These are phyloP conservation scores for Phacellophora camtschatica DNA, from an alignment of 30 jellyfish, hydroid and myxozoan genomes.

Conservation along the genomic window DNA sequence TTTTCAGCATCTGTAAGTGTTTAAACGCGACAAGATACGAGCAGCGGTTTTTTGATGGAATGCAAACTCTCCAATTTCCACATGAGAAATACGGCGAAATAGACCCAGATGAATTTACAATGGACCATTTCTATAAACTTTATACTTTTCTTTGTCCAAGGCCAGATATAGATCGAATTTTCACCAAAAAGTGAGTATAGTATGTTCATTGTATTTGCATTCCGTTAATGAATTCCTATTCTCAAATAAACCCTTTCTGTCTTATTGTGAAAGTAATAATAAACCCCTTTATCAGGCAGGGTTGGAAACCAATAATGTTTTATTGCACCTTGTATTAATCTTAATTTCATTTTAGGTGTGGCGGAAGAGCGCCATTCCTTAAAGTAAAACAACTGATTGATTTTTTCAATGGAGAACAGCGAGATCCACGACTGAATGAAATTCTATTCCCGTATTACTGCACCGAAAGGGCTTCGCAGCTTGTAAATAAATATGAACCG, in stretches of 20 bases:
- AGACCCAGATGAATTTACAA: slow-evolving; percentile 74
- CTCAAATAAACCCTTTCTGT: too few species aligned
- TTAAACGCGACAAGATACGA: slow-evolving; percentile 58
- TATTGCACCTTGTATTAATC: too few species aligned
- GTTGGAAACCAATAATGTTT: too few species aligned
- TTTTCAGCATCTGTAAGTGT: slow-evolving; percentile 70
- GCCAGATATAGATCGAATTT: slow-evolving; percentile 66
- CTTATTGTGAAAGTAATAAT: too few species aligned
- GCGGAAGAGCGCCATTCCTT: slow-evolving; percentile 82
- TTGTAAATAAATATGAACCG: slow-evolving; percentile 73
- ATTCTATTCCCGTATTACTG: slow-evolving; percentile 76
- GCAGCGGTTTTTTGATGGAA: slow-evolving; percentile 63
- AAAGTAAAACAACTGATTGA: slow-evolving; percentile 78
- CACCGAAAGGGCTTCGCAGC: slow-evolving; percentile 63
- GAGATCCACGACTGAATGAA: slow-evolving; percentile 97
- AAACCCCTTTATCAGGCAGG: too few species aligned
- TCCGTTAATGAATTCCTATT: too few species aligned
- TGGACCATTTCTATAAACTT: slow-evolving; percentile 68
- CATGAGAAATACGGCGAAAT: slow-evolving; percentile 62
- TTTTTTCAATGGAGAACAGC: slow-evolving; percentile 83
- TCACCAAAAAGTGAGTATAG: slow-evolving; percentile 51
- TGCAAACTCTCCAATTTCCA: slow-evolving; percentile 67
- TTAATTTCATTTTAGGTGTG: slow-evolving; percentile 49
- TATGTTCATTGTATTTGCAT: too few species aligned
- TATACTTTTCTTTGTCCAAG: slow-evolving; percentile 76